These are phyloP conservation scores for Heliopora coerulea DNA, from an alignment of 92 coral and sea anemone species.

Conservation along the genomic window DNA sequence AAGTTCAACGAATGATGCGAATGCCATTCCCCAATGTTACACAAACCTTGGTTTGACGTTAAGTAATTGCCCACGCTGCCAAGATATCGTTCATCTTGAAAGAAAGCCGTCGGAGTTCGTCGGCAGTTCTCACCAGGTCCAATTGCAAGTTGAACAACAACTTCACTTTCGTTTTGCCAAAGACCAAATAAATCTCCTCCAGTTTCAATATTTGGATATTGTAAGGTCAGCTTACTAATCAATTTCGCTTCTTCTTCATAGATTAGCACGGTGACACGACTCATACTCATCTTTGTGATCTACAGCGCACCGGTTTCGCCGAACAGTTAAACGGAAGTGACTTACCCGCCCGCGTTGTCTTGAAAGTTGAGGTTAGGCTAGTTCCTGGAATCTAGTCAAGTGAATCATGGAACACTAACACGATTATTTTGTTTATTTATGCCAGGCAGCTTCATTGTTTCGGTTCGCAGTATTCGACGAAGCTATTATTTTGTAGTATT, in stretches of 20 bases:
- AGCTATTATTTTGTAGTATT: too few species aligned
- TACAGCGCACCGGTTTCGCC: background rate
- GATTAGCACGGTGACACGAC: background rate
- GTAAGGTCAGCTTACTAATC: background rate
- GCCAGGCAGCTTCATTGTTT: too few species aligned
- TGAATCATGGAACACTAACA: too few species aligned
- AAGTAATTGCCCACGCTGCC: slow-evolving; percentile 18
- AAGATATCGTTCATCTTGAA: slow-evolving; percentile 34
- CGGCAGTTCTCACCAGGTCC: slow-evolving; percentile 39
- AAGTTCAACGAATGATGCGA: slow-evolving; percentile 40
- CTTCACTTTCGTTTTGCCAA: slow-evolving; percentile 42
- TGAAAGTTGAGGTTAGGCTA: too few species aligned
- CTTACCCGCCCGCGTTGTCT: too few species aligned
- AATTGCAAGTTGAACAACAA: slow-evolving; percentile 34
- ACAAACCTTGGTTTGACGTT: slow-evolving; percentile 23
- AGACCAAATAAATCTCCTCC: slow-evolving; percentile 48
- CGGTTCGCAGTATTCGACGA: too few species aligned
- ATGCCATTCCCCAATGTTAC: slow-evolving; percentile 53
- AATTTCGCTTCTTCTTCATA: slow-evolving; percentile 2
- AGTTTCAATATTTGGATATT: slow-evolving; percentile 25
- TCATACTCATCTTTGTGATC: background rate
- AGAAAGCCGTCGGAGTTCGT: slow-evolving; percentile 37
- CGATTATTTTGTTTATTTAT: too few species aligned
- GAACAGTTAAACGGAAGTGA: background rate
- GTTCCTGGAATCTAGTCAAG: too few species aligned